Evolutionary conservation across 2,888 invertebrate species (phyloP).

Genomic region (Idaea dimidiata): DNA sequence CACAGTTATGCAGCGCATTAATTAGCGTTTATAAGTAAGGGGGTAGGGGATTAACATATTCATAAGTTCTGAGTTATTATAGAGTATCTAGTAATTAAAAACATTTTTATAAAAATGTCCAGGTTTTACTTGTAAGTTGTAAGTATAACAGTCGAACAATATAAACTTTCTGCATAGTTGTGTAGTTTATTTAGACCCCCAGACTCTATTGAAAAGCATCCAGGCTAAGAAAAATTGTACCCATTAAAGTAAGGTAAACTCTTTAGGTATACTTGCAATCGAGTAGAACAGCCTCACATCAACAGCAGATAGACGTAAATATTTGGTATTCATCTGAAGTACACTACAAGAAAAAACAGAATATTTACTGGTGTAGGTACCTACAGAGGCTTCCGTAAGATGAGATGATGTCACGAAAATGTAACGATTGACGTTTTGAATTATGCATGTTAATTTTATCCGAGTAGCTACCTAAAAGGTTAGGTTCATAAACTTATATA

Average conservation of each 20-base stretch:
- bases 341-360: slow-evolving; percentile 32
- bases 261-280: no score
- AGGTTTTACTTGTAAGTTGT: slow-evolving; percentile 3
- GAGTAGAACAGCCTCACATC: background rate
- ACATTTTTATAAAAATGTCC: slow-evolving; percentile 8
- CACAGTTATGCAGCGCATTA: no score
- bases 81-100: background rate
- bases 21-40: no score
- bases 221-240: no score
- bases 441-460: background rate
- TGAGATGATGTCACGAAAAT: slow-evolving; percentile 18
- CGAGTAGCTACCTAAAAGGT: no score
- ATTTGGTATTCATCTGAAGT: slow-evolving; percentile 42
- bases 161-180: no score
- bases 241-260: no score
- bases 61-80: background rate
- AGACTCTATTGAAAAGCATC: no score
- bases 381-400: slow-evolving; percentile 28
- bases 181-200: no score
- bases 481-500: no score
- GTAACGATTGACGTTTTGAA: slow-evolving; percentile 20
- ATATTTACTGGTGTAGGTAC: slow-evolving; percentile 15
- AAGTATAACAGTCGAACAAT: no score
- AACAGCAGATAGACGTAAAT: slow-evolving; percentile 25
- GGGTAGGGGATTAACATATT: background rate